These are phyloP conservation scores for Drosophila saltans DNA, from an alignment of 1,140 invertebrate genomes.

Conservation along the genomic window DNA sequence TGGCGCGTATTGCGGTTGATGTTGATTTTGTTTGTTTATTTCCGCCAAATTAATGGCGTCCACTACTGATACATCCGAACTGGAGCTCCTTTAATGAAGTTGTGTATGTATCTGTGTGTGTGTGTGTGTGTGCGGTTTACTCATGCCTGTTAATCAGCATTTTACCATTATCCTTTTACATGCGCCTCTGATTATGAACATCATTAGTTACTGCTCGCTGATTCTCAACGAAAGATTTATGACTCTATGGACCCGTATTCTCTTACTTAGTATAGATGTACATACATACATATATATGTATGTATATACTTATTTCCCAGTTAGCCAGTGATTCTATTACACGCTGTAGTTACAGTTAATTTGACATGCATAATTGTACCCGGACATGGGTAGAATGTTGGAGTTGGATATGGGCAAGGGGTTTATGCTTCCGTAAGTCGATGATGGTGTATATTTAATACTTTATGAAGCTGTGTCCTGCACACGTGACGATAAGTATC, in stretches of 20 bases:
- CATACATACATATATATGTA: no score
- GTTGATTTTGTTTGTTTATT: slow-evolving; percentile 78
- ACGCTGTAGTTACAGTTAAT: slow-evolving; percentile 69
- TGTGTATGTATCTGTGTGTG: slow-evolving; percentile 30
- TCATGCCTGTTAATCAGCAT: slow-evolving; percentile 62
- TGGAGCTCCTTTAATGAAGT: slow-evolving; percentile 58
- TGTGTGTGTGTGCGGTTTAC: slow-evolving; percentile 11
- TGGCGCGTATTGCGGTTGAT: slow-evolving; percentile 53
- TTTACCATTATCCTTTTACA: slow-evolving; percentile 74
- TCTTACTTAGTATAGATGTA: not conserved
- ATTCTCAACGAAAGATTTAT: slow-evolving; percentile 68
- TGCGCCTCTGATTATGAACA: slow-evolving; percentile 78
- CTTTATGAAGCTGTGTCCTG: slow-evolving; percentile 29
- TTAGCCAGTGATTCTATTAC: slow-evolving; percentile 39
- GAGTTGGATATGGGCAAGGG: not conserved
- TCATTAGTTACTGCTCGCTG: slow-evolving; percentile 76
- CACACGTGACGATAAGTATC: slow-evolving; percentile 8
- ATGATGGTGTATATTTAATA: slow-evolving; percentile 24
- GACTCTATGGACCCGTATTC: slow-evolving; percentile 42
- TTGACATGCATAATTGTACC: slow-evolving; percentile 74
- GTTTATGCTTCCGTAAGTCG: not conserved
- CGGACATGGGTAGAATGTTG: slow-evolving; percentile 33
- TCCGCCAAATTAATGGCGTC: slow-evolving; percentile 80
- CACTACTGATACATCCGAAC: slow-evolving; percentile 72
- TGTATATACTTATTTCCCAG: not conserved